Base-by-base conservation (phyloP, 2,113 vertebrate genomes). In the Gopherus evgoodei region DNA sequence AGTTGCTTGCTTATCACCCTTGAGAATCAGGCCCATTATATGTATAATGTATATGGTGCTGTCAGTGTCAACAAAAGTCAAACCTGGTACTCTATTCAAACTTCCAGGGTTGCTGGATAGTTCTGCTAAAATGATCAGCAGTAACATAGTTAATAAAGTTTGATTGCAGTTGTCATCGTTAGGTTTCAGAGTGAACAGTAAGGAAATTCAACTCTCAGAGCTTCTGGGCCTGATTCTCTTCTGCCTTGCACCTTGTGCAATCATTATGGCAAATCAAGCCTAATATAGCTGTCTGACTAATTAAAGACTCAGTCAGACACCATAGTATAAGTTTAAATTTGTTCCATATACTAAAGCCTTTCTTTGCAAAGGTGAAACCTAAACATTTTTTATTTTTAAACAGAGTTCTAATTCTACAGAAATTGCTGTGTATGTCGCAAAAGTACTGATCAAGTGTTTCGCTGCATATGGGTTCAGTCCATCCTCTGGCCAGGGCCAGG, bases 241-340 rank as follows among this genome's bases (percentile, higher is more conserved):
- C 83, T 84, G 81, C 44, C 62, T 91, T 76, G 59, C 69, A 89
- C 84, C 52, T 83, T 90, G 62, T 52, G 1, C n/a, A 69, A 56
- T 53, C 16, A 49, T 82, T 91, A 85, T 50, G 83, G 91, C 89
- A 95, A 86, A 87, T 94, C 54, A 92, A 9, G 8, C 81, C 49
- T 89, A 83, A 92, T 47, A 88, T 59, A 83, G 52, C 84, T 89
- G 89, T 94, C 87, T 80, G 27, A 75, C 80, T 94, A 42, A 94
- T 87, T 96, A 91, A 92, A 81, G 62, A 8, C 2, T 84, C 69
- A 94, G 81, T 4, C 44, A 82, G 35, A 54, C 35, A 82, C 14
- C 27, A 53, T 44, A 76, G 2, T 4, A 38, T 86, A 31, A 49
- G 11, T 84, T 90, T 78, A 53, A 50, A 75, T 89, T 91, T 93